Evolutionary conservation across 1,140 invertebrate genomes (phyloP), one percentile per base, ranked within the genome.

Genomic region (Drosophila pseudoananassae): DNA sequence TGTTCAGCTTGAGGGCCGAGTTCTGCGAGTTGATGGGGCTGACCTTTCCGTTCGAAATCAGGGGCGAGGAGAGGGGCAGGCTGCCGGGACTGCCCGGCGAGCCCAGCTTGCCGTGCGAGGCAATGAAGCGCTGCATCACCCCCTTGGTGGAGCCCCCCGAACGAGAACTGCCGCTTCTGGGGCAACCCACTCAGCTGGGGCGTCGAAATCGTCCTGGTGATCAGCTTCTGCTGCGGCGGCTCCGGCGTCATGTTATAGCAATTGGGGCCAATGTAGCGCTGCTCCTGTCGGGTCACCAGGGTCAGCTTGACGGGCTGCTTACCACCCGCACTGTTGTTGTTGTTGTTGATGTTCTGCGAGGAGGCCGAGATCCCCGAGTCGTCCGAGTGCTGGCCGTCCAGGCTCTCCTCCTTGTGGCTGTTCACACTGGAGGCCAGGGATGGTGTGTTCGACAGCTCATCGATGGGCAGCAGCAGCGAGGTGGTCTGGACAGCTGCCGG

Each of bases 121-220:
- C 95, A 50, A 96, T 94, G 76, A 96, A 96, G 59, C 95, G 93
- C 75, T 96, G 95, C 96, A 96, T 96, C 33, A 96, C 93, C 1
- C 95, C 95, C 80, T 94, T 95, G 47, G 95, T 94, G n/a, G 93
- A 93, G 0, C 92, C 93, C 93, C 55, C 92, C 93, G 0, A 93
- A 94, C 0, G 94, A 93, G 57, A 94, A 94, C 45, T 93, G 92
- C 33, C 94, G 78, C 58, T 87, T 85, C 23, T 93, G 51, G 72
- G 91, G 71, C 79, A 91, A 20, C 75, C 91, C 23, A 92, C 93
- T 36, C 93, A 77, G 50, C 93, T 94, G 94, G 0, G 94, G 94
- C 1, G 94, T 94, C 3, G 94, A 94, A 1, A 94, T 93, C 1
- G 94, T 94, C 43, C 94, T 92, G 38, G 93, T 93, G 12, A 95